These are phyloP conservation scores for Takifugu ocellatus DNA, from an alignment of 2,797 vertebrate species.

Conservation along the genomic window DNA sequence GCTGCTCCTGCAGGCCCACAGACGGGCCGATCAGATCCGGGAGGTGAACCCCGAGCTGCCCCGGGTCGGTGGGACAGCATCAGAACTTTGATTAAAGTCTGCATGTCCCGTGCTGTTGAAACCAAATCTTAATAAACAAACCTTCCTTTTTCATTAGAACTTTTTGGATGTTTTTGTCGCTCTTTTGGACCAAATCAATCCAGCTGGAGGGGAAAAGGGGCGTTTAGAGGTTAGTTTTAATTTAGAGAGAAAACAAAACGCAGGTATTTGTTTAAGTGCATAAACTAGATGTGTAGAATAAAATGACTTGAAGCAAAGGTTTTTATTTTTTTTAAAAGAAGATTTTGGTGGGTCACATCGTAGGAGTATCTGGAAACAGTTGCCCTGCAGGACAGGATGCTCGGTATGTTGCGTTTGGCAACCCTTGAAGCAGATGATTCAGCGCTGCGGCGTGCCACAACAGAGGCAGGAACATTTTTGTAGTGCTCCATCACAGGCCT, in stretches of 20 bases:
- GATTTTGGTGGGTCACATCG: not conserved
- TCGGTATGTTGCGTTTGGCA: not conserved
- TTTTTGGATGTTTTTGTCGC: no score
- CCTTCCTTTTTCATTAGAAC: no score
- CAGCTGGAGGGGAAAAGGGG: no score
- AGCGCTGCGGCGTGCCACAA: slow-evolving; percentile 36
- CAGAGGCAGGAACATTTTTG: slow-evolving; percentile 27
- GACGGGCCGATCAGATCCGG: slow-evolving; percentile 49
- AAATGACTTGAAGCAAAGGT: not conserved
- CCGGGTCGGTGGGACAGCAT: not conserved
- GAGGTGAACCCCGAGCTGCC: not conserved
- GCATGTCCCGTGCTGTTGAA: no score
- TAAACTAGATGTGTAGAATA: not conserved
- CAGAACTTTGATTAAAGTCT: no score
- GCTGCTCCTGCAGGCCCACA: slow-evolving; percentile 57
- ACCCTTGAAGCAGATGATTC: slow-evolving; percentile 30
- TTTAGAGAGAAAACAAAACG: slow-evolving; percentile 11
- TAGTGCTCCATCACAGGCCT: slow-evolving; percentile 6
- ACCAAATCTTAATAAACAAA: no score
- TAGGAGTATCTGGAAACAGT: not conserved
- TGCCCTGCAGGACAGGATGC: not conserved
- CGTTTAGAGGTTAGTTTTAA: not conserved
- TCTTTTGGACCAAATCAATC: no score
- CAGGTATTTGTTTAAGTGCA: not conserved
- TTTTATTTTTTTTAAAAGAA: no score